Evolutionary conservation across 2,888 invertebrate genomes (phyloP).

Genomic region (Leucophenga maculata): DNA sequence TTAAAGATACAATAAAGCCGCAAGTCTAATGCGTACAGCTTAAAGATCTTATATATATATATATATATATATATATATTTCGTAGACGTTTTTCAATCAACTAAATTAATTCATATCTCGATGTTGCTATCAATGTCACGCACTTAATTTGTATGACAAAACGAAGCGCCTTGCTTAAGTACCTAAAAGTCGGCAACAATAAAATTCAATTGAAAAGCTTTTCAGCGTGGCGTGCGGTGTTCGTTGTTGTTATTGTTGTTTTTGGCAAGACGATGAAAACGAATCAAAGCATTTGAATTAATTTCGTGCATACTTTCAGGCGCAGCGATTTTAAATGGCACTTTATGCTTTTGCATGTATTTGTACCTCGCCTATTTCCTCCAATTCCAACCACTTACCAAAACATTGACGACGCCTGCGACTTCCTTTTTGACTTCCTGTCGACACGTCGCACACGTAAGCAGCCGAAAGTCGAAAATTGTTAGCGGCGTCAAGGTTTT

Average conservation of each 20-base stretch:
- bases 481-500: background rate
- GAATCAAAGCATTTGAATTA: slow-evolving; percentile 50
- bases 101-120: slow-evolving; percentile 24
- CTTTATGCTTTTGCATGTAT: slow-evolving; percentile 32
- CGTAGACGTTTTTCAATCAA: no score
- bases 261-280: background rate
- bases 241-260: no score
- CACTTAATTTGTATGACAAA: background rate
- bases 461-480: no score
- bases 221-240: background rate
- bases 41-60: slow-evolving; percentile 21
- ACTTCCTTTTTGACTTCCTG: background rate
- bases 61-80: no score
- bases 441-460: background rate
- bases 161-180: background rate
- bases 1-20: slow-evolving; percentile 44
- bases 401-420: background rate
- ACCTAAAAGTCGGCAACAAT: slow-evolving; percentile 37
- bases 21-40: slow-evolving; percentile 55
- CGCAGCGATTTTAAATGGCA: slow-evolving; percentile 33
- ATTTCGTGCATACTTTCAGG: slow-evolving; percentile 40
- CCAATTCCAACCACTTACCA: slow-evolving; percentile 1
- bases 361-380: slow-evolving; percentile 23
- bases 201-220: slow-evolving; percentile 45
- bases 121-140: slow-evolving; percentile 1